Percentiles rank a stretch among this genome's conserved stretches.
phyloP scores from a whole-genome alignment of 2,888 invertebrate genomes.

The Clepsis dumicolana region DNA sequence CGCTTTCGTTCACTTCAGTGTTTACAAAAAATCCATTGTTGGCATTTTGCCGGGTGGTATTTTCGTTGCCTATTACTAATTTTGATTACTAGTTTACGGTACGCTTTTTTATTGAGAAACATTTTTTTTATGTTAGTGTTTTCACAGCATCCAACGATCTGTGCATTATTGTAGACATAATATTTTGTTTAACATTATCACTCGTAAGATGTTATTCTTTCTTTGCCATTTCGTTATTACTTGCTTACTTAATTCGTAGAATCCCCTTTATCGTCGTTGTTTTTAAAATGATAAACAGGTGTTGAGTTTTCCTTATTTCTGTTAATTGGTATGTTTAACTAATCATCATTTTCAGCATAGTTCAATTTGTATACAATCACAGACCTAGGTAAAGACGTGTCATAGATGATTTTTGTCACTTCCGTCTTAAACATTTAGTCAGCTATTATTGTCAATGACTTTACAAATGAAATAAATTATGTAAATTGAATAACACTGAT shows the following conservation, averaged over 20 bases:
- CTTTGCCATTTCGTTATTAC: neutral
- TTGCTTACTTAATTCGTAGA: neutral
- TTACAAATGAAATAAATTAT: neutral
- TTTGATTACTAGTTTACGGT: slow-evolving; percentile 24
- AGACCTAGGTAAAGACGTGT: neutral
- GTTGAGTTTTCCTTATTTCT: slow-evolving; percentile 7
- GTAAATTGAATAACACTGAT: neutral
- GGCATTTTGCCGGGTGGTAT: slow-evolving; percentile 32
- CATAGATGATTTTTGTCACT: neutral
- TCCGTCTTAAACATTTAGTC: neutral
- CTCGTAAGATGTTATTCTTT: neutral
- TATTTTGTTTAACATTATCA: neutral
- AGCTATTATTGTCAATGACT: too few relatives aligned
- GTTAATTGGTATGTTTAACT: neutral
- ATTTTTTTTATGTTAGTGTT: slow-evolving; percentile 6
- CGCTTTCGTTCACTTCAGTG: neutral
- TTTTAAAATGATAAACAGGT: slow-evolving; percentile 13
- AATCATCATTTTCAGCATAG: neutral
- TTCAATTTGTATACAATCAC: neutral
- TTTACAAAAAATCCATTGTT: slow-evolving; percentile 20
- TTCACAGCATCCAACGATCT: neutral
- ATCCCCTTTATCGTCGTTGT: slow-evolving; percentile 7
- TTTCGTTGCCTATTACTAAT: slow-evolving; percentile 20
- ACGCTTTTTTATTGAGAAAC: neutral
- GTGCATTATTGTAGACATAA: neutral